These are phyloP conservation scores for Deilephila elpenor DNA, from an alignment of 2,888 invertebrate genomes.

Conservation along the genomic window DNA sequence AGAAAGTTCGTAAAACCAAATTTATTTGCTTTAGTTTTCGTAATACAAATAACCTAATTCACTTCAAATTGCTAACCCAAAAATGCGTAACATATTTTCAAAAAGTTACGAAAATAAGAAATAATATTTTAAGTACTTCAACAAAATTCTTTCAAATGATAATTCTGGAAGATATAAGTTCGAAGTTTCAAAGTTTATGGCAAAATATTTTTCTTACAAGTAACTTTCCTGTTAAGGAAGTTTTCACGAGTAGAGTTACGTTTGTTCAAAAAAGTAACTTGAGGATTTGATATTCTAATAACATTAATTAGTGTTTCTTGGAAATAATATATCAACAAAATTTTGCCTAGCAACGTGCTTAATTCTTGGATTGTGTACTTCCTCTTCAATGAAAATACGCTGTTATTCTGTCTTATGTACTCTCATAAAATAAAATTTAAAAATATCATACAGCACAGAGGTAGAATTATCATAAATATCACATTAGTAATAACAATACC, in stretches of 20 bases:
- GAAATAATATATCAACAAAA: too few relatives aligned
- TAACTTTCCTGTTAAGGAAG: background rate
- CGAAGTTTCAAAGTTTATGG: background rate
- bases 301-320: background rate
- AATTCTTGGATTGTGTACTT: too few relatives aligned
- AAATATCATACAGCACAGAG: too few relatives aligned
- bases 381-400: too few relatives aligned
- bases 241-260: background rate
- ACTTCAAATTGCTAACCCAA: background rate
- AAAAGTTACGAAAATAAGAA: conserved; percentile 1
- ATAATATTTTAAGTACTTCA: background rate
- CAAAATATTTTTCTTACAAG: conserved; percentile 7
- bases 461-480: background rate
- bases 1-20: too few relatives aligned
- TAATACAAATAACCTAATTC: too few relatives aligned
- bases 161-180: background rate
- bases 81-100: background rate
- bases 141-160: conserved; percentile 5
- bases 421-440: too few relatives aligned
- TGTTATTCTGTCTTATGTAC: too few relatives aligned
- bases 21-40: too few relatives aligned
- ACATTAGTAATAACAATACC: too few relatives aligned
- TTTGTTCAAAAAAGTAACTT: background rate
- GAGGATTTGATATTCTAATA: background rate
- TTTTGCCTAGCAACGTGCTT: too few relatives aligned